Evolutionary conservation across 2,113 vertebrate species (phyloP), one percentile per base, ranked within the genome.

Genomic region (Mystacornis crossleyi): DNA sequence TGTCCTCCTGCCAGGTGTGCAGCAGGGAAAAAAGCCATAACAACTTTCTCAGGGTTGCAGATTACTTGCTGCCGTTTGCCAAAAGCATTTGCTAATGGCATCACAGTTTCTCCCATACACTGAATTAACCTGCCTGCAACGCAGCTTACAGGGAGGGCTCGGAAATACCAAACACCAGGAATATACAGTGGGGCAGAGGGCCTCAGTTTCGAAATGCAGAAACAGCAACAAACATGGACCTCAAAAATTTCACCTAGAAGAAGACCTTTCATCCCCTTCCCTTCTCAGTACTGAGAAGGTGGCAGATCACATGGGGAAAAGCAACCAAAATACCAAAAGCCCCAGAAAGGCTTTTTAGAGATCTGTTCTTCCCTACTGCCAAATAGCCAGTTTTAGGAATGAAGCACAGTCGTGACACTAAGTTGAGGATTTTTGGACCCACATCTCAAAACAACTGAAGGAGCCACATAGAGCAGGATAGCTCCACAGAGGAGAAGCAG

Each of bases 1-100:
- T 89, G 38, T 82, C 64, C 71, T 77, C 71, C 60, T 90, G 71
- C 64, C 90, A 94, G 94, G 88, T 88, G 85, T 80, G 88, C 74
- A 61, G 81, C 14, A 6, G 31, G 48, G 3, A 7, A 90, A 87
- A 87, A 82, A 31, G 25, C 38, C 81, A 9, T 2, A 4, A 55
- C 6, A 72, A 88, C 70, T 87, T 96, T 85, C 92, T 81, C 83
- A 89, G 66, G 42, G 26, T 74, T 84, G 67, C 51, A 58, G 75
- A 61, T 92, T 80, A 70, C 60, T 86, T 47, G 43, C 54, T 89
- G 78, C 66, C 0, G 0, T 86, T 89, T 81, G 38, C 73, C 87
- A 91, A 70, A 79, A 86, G 23, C 66, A 20, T 77, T 95, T 78
- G 40, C 51, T 51, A 42, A 47, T 8, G 18, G 34, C 60, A 71